phyloP scores from a whole-genome alignment of 2,797 vertebrate genomes.

The Pipistrellus pygmaeus region DNA sequence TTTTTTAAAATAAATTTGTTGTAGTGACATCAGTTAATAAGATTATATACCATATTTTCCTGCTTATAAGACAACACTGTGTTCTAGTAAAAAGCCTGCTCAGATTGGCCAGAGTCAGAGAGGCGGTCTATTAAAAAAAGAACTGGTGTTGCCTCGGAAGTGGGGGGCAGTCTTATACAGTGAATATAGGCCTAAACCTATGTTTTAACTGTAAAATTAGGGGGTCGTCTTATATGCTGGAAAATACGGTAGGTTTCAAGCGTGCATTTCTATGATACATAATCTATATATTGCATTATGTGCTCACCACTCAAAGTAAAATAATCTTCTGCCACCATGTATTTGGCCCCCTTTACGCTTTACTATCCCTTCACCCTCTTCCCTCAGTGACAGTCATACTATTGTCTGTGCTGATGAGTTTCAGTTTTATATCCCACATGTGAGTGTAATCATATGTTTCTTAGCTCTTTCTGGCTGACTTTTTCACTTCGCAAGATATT shows the following conservation, averaged over 20 bases:
- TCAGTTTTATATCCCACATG: not conserved
- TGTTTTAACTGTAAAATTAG: no score
- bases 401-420: not conserved
- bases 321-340: not conserved
- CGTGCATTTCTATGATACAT: not conserved
- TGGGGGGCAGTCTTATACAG: no score
- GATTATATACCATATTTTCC: no score
- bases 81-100: no score
- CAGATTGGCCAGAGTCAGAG: no score
- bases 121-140: no score
- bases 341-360: not conserved
- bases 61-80: no score
- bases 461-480: not conserved
- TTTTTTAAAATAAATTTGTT: not conserved
- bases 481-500: not conserved
- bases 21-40: no score
- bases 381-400: not conserved
- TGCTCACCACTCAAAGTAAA: not conserved
- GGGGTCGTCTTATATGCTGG: no score
- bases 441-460: not conserved
- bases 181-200: no score
- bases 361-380: not conserved
- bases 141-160: no score
- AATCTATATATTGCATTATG: not conserved
- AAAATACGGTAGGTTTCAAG: not conserved